Conservation (phyloP, 1,140 invertebrate genomes). For the Leucophenga varia region DNA sequence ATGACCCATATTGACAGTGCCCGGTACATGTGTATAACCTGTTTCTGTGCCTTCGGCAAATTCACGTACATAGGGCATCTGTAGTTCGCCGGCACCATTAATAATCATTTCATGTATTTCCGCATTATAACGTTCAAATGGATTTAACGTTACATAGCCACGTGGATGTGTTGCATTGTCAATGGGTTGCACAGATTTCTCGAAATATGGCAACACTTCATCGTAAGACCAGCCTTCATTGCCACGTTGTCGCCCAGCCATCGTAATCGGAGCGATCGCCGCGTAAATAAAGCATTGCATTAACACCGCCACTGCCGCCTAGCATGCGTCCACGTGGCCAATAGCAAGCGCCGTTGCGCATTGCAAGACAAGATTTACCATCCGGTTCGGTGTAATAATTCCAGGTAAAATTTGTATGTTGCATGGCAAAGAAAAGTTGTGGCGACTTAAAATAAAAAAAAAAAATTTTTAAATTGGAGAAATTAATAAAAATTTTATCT, state of each 20-base stretch:
- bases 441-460: not conserved
- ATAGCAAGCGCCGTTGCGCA: slow-evolving; percentile 59
- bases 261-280: slow-evolving; percentile 45
- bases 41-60: slow-evolving; percentile 57
- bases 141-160: slow-evolving; percentile 24
- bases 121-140: slow-evolving; percentile 44
- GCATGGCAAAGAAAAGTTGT: slow-evolving; percentile 58
- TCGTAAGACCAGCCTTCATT: slow-evolving; percentile 53
- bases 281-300: slow-evolving; percentile 67
- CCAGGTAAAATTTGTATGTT: slow-evolving; percentile 66
- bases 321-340: slow-evolving; percentile 72
- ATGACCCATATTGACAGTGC: slow-evolving; percentile 60
- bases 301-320: slow-evolving; percentile 77
- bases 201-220: slow-evolving; percentile 42
- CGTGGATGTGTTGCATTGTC: slow-evolving; percentile 48
- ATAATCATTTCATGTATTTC: slow-evolving; percentile 28
- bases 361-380: slow-evolving; percentile 59
- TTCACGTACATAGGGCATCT: slow-evolving; percentile 13
- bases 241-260: slow-evolving; percentile 65
- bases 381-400: slow-evolving; percentile 66
- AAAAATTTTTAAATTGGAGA: not conserved
- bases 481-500: not conserved
- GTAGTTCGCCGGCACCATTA: slow-evolving; percentile 22
- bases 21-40: slow-evolving; percentile 59
- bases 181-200: slow-evolving; percentile 48